Percentiles rank a stretch among this genome's conserved stretches.
Conservation (phyloP, 2,113 vertebrate genomes). For the Laticauda laticaudata region DNA sequence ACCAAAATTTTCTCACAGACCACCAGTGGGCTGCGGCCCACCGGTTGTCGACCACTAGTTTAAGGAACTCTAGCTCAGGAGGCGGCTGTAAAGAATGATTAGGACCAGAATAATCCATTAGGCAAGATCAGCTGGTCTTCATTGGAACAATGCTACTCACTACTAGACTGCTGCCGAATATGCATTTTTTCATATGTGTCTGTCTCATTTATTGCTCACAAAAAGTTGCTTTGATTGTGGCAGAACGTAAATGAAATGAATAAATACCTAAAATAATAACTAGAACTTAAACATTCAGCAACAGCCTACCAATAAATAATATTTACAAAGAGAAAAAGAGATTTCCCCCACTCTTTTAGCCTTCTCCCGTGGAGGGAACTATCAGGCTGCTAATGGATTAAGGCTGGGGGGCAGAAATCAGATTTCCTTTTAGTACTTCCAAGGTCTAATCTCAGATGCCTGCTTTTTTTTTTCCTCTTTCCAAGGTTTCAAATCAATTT, state of each 20-base stretch:
- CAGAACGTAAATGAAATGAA: not conserved
- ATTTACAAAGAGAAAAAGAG: not conserved
- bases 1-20: too few relatives aligned
- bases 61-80: not conserved
- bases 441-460: not conserved
- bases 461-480: not conserved
- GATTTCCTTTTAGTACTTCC: not conserved
- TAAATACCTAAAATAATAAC: not conserved
- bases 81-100: not conserved
- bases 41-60: too few relatives aligned
- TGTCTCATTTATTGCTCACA: not conserved
- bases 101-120: not conserved
- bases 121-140: not conserved
- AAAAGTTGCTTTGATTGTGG: not conserved
- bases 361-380: not conserved
- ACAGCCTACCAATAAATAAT: not conserved
- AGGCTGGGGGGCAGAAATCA: not conserved
- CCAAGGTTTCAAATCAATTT: slow-evolving; percentile 76
- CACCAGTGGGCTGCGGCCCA: too few relatives aligned
- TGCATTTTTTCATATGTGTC: not conserved
- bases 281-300: not conserved
- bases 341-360: not conserved
- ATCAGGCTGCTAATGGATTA: not conserved
- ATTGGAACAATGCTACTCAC: not conserved
- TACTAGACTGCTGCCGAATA: not conserved